These are phyloP conservation scores for Anastatus disparis DNA, from an alignment of 1,140 invertebrate genomes.

Conservation along the genomic window DNA sequence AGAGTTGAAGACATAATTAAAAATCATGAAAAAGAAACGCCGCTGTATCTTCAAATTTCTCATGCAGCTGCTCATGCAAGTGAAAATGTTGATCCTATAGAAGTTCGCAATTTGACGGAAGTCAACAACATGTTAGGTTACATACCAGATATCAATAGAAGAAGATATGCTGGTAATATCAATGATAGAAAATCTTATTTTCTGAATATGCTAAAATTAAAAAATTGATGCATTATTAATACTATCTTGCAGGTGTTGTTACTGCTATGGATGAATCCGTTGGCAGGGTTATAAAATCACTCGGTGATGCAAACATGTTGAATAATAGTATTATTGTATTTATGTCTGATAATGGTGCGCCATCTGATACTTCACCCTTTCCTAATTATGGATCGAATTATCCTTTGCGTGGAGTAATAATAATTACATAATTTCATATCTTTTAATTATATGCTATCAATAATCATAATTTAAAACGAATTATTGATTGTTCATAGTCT, in stretches of 20 bases:
- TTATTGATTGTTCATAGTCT: slow-evolving; percentile 46
- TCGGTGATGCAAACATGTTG: slow-evolving; percentile 62
- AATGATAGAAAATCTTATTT: too few species aligned
- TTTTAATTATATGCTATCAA: too few species aligned
- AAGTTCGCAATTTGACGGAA: slow-evolving; percentile 48
- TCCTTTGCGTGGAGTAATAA: slow-evolving; percentile 71
- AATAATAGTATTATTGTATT: slow-evolving; percentile 69
- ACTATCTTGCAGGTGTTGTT: slow-evolving; percentile 65
- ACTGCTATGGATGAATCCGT: slow-evolving; percentile 71
- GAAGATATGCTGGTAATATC: slow-evolving; percentile 64
- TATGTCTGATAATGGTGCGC: slow-evolving; percentile 71
- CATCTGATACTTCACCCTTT: slow-evolving; percentile 56
- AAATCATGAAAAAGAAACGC: slow-evolving; percentile 63
- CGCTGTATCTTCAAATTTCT: slow-evolving; percentile 72
- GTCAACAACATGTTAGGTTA: slow-evolving; percentile 65
- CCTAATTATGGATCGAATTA: slow-evolving; percentile 76
- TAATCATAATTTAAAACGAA: too few species aligned
- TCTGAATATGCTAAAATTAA: too few species aligned
- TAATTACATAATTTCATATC: neutral
- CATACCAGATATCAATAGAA: slow-evolving; percentile 65
- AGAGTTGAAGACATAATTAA: slow-evolving; percentile 68
- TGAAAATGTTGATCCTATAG: slow-evolving; percentile 25
- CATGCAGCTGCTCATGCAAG: slow-evolving; percentile 69
- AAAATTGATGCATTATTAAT: too few species aligned
- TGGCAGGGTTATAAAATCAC: slow-evolving; percentile 64